A percentile compares a stretch with the other conserved stretches of the same genome.
These are phyloP conservation scores for Gallinago stenura DNA, from an alignment of 2,797 vertebrate genomes.

Conservation along the genomic window DNA sequence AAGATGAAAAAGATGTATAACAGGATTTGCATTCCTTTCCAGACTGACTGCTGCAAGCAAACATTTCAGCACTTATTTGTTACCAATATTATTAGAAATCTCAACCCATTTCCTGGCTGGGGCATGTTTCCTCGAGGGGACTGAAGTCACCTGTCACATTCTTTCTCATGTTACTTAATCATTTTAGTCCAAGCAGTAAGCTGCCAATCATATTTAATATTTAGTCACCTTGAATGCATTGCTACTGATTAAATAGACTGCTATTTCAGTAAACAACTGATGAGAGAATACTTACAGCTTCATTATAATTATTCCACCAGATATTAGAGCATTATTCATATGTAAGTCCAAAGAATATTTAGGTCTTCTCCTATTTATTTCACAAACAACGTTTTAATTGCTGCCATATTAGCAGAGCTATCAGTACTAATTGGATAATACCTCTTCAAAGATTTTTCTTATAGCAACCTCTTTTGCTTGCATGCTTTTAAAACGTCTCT, in stretches of 20 bases:
- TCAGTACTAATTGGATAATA: constrained; percentile 67
- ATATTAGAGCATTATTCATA: constrained; percentile 74
- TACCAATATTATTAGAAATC: constrained; percentile 79
- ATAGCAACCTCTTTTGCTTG: constrained; percentile 10
- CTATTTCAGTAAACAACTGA: constrained; percentile 78
- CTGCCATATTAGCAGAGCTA: constrained; percentile 63
- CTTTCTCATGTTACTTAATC: constrained; percentile 84
- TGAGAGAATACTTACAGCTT: constrained; percentile 81
- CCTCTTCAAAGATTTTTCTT: constrained; percentile 56
- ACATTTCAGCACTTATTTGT: constrained; percentile 78
- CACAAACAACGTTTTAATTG: constrained; percentile 71
- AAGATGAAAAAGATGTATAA: constrained; percentile 83
- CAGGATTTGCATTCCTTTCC: constrained; percentile 84
- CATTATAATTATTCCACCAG: constrained; percentile 77
- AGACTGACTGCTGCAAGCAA: constrained; percentile 80
- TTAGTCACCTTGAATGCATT: constrained; percentile 81
- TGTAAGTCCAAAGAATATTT: constrained; percentile 71
- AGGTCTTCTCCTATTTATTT: constrained; percentile 75
- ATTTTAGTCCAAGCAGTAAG: constrained; percentile 82
- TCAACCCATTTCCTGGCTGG: constrained; percentile 76
- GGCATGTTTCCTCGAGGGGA: constrained; percentile 76
- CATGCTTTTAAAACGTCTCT: neutral
- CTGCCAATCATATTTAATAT: constrained; percentile 79
- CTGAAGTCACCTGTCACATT: constrained; percentile 81
- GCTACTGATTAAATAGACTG: constrained; percentile 76